Percentiles rank a stretch among this genome's conserved stretches.
Evolutionary conservation across 2,888 invertebrate species (phyloP).

Genomic region (Lepidocyrtoides sp.): DNA sequence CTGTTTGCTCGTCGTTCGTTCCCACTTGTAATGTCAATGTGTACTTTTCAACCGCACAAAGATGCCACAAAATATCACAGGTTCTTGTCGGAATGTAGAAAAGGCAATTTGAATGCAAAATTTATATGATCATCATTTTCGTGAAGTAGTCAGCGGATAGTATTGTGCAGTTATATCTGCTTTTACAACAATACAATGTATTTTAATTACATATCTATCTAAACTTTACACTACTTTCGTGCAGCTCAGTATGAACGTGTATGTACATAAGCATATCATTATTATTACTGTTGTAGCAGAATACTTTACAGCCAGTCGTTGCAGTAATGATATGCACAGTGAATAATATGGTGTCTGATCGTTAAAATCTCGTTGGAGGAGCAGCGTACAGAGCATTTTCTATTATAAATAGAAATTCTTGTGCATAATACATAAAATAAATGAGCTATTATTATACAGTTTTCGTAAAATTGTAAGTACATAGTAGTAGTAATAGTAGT

Average conservation of each 20-base stretch:
- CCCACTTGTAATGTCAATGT: background rate
- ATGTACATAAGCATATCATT: background rate
- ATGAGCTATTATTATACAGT: background rate
- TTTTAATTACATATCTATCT: slow-evolving; percentile 25
- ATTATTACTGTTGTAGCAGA: background rate
- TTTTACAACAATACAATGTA: slow-evolving; percentile 34
- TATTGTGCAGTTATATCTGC: slow-evolving; percentile 31
- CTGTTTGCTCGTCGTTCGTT: background rate
- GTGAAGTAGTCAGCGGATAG: too few species aligned
- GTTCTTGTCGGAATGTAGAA: slow-evolving; percentile 27
- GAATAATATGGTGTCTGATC: slow-evolving; percentile 23
- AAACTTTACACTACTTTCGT: background rate
- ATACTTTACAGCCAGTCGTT: too few species aligned
- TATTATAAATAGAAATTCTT: slow-evolving; percentile 47
- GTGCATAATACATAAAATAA: slow-evolving; percentile 25
- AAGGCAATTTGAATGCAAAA: slow-evolving; percentile 32
- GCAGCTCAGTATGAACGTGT: background rate
- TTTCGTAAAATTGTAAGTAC: background rate
- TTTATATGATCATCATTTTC: too few species aligned
- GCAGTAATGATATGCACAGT: slow-evolving; percentile 20
- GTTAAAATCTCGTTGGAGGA: slow-evolving; percentile 27
- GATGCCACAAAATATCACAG: slow-evolving; percentile 56
- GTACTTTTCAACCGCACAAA: slow-evolving; percentile 42
- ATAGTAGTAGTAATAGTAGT: too few species aligned
- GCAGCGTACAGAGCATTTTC: too few species aligned